Conservation (phyloP, 1,140 invertebrate species). For the Cyclargus thomasi region DNA sequence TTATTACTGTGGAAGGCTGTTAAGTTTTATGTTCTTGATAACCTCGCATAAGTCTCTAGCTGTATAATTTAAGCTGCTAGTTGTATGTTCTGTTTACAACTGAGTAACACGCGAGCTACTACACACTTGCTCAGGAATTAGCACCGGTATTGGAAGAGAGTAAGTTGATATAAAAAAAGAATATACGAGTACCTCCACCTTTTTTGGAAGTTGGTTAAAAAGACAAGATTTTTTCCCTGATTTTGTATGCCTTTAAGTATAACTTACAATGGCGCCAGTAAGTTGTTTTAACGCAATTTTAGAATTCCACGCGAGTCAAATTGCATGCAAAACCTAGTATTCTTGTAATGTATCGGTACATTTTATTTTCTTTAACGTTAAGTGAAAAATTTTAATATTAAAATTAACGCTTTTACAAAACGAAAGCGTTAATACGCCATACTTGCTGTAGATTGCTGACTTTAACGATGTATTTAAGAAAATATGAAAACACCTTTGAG, state of each 20-base stretch:
- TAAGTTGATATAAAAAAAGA: background rate
- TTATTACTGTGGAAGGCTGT: slow-evolving; percentile 34
- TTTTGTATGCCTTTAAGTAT: too few species aligned
- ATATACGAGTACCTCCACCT: too few species aligned
- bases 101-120: slow-evolving; percentile 45
- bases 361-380: too few species aligned
- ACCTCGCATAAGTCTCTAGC: slow-evolving; percentile 45
- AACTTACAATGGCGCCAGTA: too few species aligned
- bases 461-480: background rate
- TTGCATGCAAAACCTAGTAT: too few species aligned
- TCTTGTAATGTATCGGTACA: too few species aligned
- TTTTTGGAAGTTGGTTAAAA: too few species aligned
- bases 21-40: slow-evolving; percentile 43
- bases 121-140: background rate
- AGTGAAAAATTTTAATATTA: too few species aligned
- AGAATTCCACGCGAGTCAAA: too few species aligned
- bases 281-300: too few species aligned
- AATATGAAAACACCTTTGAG: slow-evolving; percentile 1
- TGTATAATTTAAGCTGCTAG: slow-evolving; percentile 62
- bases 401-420: too few species aligned
- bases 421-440: background rate
- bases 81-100: slow-evolving; percentile 52
- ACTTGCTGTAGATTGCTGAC: background rate
- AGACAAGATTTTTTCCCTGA: too few species aligned
- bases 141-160: background rate